phyloP scores from a whole-genome alignment of 2,797 vertebrate species.

The Arctocebus calabarensis region DNA sequence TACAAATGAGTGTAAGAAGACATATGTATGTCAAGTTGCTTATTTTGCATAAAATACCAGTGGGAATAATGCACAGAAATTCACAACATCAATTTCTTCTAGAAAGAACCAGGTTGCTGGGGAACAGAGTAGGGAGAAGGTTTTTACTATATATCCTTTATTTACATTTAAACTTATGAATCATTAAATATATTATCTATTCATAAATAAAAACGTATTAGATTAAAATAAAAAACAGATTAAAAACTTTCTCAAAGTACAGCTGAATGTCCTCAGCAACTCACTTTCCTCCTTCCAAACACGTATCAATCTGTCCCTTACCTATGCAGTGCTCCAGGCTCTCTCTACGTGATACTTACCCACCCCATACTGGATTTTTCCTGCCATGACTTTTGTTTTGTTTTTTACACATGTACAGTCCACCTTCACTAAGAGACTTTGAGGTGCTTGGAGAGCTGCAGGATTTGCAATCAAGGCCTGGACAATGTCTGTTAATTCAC shows the following conservation, averaged over 20 bases:
- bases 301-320: neutral
- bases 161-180: constrained; percentile 33
- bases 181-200: neutral
- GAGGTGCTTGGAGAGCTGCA: neutral
- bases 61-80: neutral
- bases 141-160: neutral
- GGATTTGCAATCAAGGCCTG: neutral
- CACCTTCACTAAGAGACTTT: fast-evolving
- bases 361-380: neutral
- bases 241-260: neutral
- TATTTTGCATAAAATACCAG: neutral
- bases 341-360: neutral
- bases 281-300: neutral
- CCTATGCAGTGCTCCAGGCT: neutral
- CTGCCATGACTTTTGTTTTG: neutral
- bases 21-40: neutral
- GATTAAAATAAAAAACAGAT: neutral
- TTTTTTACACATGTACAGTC: neutral
- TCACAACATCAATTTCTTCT: neutral
- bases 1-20: neutral
- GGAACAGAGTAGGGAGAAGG: neutral
- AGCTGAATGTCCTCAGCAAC: neutral
- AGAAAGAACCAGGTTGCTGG: neutral
- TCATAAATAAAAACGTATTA: neutral
- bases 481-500: neutral